These are phyloP conservation scores for Elephas maximus DNA, from an alignment of 2,113 vertebrate genomes.

Conservation along the genomic window DNA sequence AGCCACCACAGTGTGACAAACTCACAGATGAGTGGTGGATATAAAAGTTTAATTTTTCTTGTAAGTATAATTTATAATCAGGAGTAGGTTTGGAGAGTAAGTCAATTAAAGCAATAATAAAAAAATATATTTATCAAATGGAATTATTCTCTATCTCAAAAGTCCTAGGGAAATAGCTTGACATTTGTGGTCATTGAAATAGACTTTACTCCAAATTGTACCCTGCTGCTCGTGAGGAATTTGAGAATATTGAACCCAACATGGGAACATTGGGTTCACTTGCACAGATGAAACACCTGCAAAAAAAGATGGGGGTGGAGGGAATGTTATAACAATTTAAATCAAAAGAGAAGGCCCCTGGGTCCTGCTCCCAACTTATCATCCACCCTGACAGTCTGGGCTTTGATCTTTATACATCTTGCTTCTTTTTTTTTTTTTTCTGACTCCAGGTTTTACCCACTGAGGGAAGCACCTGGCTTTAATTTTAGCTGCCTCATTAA, in stretches of 20 bases:
- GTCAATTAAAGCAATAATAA: not conserved
- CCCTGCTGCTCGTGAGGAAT: not conserved
- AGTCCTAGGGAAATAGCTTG: not conserved
- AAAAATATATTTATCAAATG: not conserved
- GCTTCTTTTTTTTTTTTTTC: not conserved
- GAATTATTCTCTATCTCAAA: conserved; percentile 47
- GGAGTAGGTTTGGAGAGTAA: not conserved
- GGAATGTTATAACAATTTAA: conserved; percentile 40
- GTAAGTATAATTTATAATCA: not conserved
- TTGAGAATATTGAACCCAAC: not conserved
- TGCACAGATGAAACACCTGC: conserved; percentile 9
- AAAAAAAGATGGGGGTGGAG: not conserved
- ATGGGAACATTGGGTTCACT: not conserved
- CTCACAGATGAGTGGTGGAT: no score
- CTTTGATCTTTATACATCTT: conserved; percentile 75
- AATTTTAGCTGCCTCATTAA: conserved; percentile 62
- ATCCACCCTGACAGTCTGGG: not conserved
- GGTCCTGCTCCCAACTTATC: conserved; percentile 22
- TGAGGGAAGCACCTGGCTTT: conserved; percentile 66
- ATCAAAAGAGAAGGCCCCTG: conserved; percentile 24
- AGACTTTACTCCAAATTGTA: not conserved
- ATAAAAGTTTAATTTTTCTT: not conserved
- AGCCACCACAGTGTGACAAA: no score
- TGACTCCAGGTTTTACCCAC: conserved; percentile 15
- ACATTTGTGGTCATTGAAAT: conserved; percentile 16